phyloP scores from a whole-genome alignment of 2,888 invertebrate genomes.

The Ferrisia virgata region DNA sequence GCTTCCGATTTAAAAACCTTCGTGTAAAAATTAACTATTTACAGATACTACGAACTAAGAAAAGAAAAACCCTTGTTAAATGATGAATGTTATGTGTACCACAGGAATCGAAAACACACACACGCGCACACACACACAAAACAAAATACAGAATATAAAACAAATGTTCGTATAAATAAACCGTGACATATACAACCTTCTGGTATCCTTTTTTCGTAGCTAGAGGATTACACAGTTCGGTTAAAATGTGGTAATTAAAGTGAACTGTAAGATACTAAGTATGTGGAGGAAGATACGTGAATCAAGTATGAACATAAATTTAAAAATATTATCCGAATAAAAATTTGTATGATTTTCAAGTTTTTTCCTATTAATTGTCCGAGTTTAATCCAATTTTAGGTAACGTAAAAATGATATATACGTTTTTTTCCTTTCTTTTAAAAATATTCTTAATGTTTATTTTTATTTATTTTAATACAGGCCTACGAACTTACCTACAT shows the following conservation, averaged over 20 bases:
- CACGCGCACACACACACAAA: too few species aligned
- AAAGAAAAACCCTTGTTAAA: neutral
- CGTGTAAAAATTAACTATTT: neutral
- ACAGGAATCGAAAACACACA: neutral
- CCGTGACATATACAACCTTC: constrained; percentile 4
- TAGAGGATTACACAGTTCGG: neutral
- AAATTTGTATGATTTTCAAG: neutral
- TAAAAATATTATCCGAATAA: neutral
- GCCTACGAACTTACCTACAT: too few species aligned
- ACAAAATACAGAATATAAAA: neutral
- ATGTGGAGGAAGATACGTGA: neutral
- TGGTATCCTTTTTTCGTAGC: neutral
- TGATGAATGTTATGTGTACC: neutral
- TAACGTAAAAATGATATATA: neutral
- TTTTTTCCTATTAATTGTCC: neutral
- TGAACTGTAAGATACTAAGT: neutral
- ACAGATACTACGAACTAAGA: neutral
- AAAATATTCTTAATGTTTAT: too few species aligned
- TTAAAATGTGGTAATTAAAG: neutral
- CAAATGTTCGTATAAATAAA: neutral
- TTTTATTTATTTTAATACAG: too few species aligned
- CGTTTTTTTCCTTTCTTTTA: neutral
- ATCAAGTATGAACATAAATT: neutral
- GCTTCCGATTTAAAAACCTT: neutral
- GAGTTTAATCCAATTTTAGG: neutral